Conservation (phyloP, 2,888 invertebrate species). For the Drosophila mercatorum region DNA sequence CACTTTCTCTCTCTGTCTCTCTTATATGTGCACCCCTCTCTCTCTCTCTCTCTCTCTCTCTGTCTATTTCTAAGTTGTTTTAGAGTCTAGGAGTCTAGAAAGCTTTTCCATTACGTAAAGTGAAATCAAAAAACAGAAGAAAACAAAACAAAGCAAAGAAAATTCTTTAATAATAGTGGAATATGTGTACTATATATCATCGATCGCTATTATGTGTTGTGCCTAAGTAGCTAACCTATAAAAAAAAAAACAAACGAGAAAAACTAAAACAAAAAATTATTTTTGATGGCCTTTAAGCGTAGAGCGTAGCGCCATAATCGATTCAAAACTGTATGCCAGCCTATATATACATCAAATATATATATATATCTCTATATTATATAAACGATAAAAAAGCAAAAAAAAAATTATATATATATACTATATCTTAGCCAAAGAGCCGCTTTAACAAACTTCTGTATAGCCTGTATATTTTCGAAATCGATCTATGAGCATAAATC, state of each 20-base stretch:
- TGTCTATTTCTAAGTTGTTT: conserved; percentile 5
- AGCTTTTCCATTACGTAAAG: conserved; percentile 30
- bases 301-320: conserved; percentile 39
- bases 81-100: conserved; percentile 10
- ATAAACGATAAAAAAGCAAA: background rate
- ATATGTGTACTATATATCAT: conserved; percentile 43
- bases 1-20: conserved; percentile 3
- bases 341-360: conserved; percentile 21
- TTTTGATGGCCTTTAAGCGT: conserved; percentile 59
- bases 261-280: conserved; percentile 32
- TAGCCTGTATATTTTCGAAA: conserved; percentile 24
- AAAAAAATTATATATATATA: conserved; percentile 21
- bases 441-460: conserved; percentile 28
- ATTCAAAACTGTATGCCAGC: conserved; percentile 20
- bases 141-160: background rate
- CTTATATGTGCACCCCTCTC: conserved; percentile 23
- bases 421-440: conserved; percentile 28
- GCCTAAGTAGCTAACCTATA: conserved; percentile 51
- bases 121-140: conserved; percentile 28
- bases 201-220: conserved; percentile 59
- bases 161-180: conserved; percentile 42
- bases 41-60: background rate
- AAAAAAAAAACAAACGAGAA: conserved; percentile 9
- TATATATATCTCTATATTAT: conserved; percentile 8
- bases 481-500: conserved; percentile 5